phyloP scores from a whole-genome alignment of 2,888 invertebrate species.

The Spisula subtruncata region DNA sequence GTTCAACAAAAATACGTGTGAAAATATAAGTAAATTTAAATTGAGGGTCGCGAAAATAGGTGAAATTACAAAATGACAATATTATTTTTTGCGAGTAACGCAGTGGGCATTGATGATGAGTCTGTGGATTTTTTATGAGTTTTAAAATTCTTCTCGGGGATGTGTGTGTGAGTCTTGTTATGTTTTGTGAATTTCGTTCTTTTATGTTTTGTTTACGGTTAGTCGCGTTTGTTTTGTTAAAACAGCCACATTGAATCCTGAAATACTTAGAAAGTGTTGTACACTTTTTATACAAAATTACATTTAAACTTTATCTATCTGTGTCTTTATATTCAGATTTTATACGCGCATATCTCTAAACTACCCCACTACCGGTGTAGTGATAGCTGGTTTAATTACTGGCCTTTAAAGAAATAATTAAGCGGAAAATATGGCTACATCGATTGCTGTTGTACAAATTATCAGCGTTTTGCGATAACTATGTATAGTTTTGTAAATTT shows the following conservation, averaged over 20 bases:
- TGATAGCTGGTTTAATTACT: too few relatives aligned
- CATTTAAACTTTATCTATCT: background rate
- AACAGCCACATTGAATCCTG: background rate
- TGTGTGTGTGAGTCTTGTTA: background rate
- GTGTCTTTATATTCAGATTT: background rate
- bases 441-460: too few relatives aligned
- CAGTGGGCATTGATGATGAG: slow-evolving; percentile 30
- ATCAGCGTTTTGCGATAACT: too few relatives aligned
- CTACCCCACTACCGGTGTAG: too few relatives aligned
- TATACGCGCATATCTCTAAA: background rate
- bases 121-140: background rate
- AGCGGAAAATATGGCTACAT: too few relatives aligned
- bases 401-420: too few relatives aligned
- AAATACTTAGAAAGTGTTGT: background rate
- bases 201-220: background rate
- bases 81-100: background rate
- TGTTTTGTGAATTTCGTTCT: background rate
- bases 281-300: background rate
- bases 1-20: background rate
- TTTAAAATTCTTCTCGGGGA: background rate
- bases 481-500: too few relatives aligned
- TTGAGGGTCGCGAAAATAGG: background rate
- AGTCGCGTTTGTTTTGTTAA: background rate
- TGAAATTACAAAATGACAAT: background rate
- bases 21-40: background rate